phyloP scores from a whole-genome alignment of 2,888 invertebrate species.

The Hetaerina titia region DNA sequence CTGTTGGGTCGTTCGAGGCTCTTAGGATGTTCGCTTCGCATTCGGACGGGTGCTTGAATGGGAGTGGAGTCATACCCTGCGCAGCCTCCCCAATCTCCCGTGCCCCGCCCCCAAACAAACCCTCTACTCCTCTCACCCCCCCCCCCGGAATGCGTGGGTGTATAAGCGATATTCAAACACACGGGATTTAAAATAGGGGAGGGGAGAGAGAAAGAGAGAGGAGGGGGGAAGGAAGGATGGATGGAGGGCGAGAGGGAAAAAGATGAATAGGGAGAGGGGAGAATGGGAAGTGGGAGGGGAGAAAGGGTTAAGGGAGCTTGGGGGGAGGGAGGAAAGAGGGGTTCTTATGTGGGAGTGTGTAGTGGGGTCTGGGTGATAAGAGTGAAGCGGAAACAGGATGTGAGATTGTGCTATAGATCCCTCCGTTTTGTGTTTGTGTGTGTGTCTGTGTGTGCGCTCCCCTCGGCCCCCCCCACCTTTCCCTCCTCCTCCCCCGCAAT shows the following conservation, averaged over 20 bases:
- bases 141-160: neutral
- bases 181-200: constrained; percentile 19
- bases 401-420: constrained; percentile 61
- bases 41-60: neutral
- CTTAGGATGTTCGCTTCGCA: neutral
- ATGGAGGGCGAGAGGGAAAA: neutral
- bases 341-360: constrained; percentile 53
- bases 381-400: constrained; percentile 61
- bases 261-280: neutral
- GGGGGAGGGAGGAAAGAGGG: neutral
- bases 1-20: neutral
- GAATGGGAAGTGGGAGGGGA: neutral
- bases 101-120: no score
- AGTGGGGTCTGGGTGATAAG: constrained; percentile 62
- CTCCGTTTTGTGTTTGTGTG: neutral
- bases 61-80: neutral
- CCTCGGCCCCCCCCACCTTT: neutral
- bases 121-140: neutral
- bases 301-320: neutral
- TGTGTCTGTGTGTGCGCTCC: neutral
- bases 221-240: neutral
- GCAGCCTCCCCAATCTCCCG: no score
- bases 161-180: constrained; percentile 45
- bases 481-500: neutral
- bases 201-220: neutral